phyloP scores from a whole-genome alignment of 2,888 invertebrate species.

The Parnassius mnemosyne region DNA sequence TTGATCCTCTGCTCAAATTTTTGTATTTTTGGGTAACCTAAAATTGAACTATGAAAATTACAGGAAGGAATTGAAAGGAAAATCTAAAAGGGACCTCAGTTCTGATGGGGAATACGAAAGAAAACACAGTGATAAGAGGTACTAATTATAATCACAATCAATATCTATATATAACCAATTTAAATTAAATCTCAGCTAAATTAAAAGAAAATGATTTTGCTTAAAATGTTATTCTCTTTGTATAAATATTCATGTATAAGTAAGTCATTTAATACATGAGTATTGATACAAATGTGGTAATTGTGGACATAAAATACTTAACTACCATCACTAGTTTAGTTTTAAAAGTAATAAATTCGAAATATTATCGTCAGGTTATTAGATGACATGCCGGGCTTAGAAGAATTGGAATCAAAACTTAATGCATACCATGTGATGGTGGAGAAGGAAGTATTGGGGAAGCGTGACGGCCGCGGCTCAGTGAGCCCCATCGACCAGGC shows the following conservation, averaged over 20 bases:
- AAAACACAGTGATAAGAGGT: slow-evolving; percentile 76
- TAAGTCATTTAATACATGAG: not conserved
- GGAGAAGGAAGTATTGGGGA: slow-evolving; percentile 82
- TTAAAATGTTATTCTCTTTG: not conserved
- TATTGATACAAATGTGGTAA: not conserved
- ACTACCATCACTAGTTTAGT: not conserved
- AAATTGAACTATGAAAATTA: slow-evolving; percentile 31
- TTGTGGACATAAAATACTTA: not conserved
- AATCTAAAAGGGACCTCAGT: slow-evolving; percentile 73
- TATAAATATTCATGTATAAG: not conserved
- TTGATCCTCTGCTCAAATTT: not conserved
- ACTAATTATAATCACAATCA: slow-evolving; percentile 26
- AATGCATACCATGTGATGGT: slow-evolving; percentile 89
- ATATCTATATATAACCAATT: not conserved
- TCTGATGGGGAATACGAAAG: slow-evolving; percentile 76
- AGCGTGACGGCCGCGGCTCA: slow-evolving; percentile 69
- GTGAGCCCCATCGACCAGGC: slow-evolving; percentile 70
- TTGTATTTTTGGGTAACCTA: not conserved
- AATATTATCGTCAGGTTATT: slow-evolving; percentile 66
- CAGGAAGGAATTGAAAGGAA: slow-evolving; percentile 75
- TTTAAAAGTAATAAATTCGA: not conserved
- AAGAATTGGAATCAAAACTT: slow-evolving; percentile 88
- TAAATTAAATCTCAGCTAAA: not conserved
- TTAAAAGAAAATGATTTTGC: not conserved
- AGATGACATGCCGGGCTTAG: slow-evolving; percentile 86